phyloP scores from a whole-genome alignment of 2,797 vertebrate genomes.

The Sarcophilus harrisii region DNA sequence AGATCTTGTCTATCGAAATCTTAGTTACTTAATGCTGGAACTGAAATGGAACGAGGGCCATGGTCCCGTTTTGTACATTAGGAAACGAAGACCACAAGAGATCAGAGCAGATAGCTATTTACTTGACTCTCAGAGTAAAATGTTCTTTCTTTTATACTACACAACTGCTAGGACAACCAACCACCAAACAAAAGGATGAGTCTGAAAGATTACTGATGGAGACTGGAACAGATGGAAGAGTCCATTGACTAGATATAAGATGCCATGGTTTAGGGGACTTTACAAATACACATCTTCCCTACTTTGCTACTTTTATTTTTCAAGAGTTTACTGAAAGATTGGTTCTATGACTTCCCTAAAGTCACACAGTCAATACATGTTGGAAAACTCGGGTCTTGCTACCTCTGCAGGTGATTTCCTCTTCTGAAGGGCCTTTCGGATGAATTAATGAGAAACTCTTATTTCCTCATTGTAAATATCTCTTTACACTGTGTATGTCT shows the following conservation, averaged over 20 bases:
- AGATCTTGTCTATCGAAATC: not conserved
- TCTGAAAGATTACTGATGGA: not conserved
- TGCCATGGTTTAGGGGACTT: not conserved
- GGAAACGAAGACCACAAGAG: not conserved
- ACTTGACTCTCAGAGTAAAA: not conserved
- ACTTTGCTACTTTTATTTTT: not conserved
- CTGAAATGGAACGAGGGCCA: not conserved
- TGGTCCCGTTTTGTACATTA: not conserved
- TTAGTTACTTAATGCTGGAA: not conserved
- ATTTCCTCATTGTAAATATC: not conserved
- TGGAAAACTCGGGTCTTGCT: not conserved
- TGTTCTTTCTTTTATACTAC: not conserved
- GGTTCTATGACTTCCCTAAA: not conserved
- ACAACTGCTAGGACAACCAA: not conserved
- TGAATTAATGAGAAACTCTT: not conserved
- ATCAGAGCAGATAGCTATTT: accelerated
- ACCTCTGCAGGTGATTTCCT: not conserved
- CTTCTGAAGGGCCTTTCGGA: not conserved
- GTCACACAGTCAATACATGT: not conserved
- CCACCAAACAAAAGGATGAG: not conserved
- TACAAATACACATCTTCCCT: not conserved
- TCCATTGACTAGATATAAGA: not conserved
- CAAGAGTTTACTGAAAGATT: not conserved
- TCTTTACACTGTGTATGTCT: not conserved
- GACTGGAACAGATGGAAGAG: not conserved